phyloP scores from a whole-genome alignment of 2,113 vertebrate species.

The Buteo buteo region DNA sequence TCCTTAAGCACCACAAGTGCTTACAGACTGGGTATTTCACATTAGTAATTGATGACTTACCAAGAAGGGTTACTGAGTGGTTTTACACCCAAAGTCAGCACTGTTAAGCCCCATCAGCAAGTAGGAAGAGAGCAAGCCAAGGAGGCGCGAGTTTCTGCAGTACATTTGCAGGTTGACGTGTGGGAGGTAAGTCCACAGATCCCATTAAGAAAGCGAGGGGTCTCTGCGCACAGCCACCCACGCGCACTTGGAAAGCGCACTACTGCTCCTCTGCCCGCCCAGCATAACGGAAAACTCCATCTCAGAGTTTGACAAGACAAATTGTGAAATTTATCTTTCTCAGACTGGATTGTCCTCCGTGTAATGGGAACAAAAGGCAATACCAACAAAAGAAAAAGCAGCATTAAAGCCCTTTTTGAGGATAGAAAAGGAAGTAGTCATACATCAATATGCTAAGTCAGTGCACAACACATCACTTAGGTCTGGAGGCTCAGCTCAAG shows the following conservation, averaged over 20 bases:
- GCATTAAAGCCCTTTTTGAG: neutral
- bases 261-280: neutral
- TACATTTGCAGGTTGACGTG: neutral
- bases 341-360: neutral
- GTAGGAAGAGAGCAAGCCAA: neutral
- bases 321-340: conserved; percentile 56
- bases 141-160: neutral
- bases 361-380: conserved; percentile 36
- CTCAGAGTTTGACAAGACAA: conserved; percentile 53
- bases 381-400: neutral
- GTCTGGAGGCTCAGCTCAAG: conserved; percentile 4
- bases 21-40: neutral
- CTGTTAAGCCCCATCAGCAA: neutral
- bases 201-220: neutral
- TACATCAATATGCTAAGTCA: conserved; percentile 29
- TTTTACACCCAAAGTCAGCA: neutral
- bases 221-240: neutral
- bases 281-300: conserved; percentile 20
- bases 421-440: neutral
- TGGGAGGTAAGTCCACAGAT: neutral
- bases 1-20: neutral
- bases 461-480: neutral
- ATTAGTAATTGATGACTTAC: neutral
- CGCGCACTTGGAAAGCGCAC: accelerated
- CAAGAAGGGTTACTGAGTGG: neutral